Percentiles rank a stretch among this genome's conserved stretches.
Conservation (phyloP, 2,113 vertebrate genomes). For the Marmota monax region DNA sequence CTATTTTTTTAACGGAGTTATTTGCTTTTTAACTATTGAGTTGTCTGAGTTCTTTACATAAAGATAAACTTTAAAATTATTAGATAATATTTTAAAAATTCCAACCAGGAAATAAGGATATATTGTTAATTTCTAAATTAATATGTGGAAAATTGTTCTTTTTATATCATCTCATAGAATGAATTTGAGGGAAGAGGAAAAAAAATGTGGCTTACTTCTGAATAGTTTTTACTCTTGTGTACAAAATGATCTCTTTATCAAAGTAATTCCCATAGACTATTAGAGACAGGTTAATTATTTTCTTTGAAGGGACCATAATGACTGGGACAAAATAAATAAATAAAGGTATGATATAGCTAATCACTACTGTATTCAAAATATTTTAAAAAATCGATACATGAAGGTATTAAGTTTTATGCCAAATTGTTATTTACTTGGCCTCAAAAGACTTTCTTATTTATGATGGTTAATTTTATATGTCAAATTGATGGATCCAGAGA, state of each 20-base stretch:
- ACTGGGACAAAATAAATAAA: background rate
- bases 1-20: background rate
- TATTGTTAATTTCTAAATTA: background rate
- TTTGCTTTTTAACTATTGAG: background rate
- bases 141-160: background rate
- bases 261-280: background rate
- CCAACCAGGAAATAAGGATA: background rate
- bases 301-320: background rate
- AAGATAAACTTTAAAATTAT: background rate
- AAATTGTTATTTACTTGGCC: background rate
- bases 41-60: background rate
- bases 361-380: background rate
- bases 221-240: background rate
- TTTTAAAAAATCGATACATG: background rate
- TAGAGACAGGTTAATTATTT: background rate
- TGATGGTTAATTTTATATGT: background rate
- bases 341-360: background rate
- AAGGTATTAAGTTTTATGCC: background rate
- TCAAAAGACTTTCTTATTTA: background rate
- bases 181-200: slow-evolving; percentile 13
- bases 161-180: background rate
- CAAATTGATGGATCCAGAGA: background rate
- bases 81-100: slow-evolving; percentile 45
- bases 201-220: background rate
- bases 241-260: background rate